Percentiles rank a stretch among this genome's conserved stretches.
These are phyloP conservation scores for Iphiclides podalirius DNA, from an alignment of 2,888 invertebrate species.

Conservation along the genomic window DNA sequence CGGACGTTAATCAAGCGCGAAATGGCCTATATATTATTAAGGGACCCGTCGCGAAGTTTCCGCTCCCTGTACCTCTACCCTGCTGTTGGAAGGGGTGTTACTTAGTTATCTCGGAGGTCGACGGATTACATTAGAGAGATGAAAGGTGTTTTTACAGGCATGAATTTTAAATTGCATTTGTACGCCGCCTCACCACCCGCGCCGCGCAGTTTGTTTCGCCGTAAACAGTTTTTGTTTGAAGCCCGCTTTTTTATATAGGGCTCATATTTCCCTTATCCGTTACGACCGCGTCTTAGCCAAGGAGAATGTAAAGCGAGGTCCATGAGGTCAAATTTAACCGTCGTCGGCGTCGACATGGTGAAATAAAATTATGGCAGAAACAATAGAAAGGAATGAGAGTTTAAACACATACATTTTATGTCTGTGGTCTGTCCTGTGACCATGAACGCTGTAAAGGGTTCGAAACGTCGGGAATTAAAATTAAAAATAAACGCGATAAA, in stretches of 20 bases:
- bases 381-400: no score
- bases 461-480: no score
- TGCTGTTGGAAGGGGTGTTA: constrained; percentile 40
- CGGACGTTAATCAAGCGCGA: constrained; percentile 23
- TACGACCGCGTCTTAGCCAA: no score
- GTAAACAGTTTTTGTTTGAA: constrained; percentile 33
- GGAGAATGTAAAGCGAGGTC: no score
- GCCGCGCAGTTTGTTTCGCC: constrained; percentile 28
- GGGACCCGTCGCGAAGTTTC: constrained; percentile 34
- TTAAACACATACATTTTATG: no score
- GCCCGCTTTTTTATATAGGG: constrained; percentile 30
- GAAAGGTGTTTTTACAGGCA: constrained; percentile 64
- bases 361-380: no score
- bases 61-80: constrained; percentile 31
- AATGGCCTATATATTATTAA: constrained; percentile 35
- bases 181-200: constrained; percentile 33
- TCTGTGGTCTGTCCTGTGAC: no score
- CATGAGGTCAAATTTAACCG: no score
- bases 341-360: no score
- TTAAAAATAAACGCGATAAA: no score
- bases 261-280: constrained; percentile 14
- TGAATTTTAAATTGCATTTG: constrained; percentile 65
- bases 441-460: no score
- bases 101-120: constrained; percentile 46
- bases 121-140: constrained; percentile 60